These are phyloP conservation scores for Centrocercus urophasianus DNA, from an alignment of 2,113 vertebrate genomes.

Conservation along the genomic window DNA sequence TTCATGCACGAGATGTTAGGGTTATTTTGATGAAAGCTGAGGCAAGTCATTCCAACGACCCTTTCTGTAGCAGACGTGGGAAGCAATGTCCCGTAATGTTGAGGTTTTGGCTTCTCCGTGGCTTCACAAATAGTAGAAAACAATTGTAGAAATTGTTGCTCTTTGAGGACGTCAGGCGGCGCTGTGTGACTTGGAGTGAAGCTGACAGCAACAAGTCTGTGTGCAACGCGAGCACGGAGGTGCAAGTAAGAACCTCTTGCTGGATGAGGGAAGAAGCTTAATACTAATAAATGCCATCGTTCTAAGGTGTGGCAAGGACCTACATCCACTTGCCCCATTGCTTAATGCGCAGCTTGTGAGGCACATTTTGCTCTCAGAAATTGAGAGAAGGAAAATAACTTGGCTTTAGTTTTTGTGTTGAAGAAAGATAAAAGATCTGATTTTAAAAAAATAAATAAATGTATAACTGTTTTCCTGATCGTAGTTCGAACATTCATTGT, in stretches of 20 bases:
- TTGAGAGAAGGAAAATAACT: neutral
- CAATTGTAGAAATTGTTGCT: neutral
- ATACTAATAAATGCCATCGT: neutral
- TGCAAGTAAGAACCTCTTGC: neutral
- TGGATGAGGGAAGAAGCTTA: neutral
- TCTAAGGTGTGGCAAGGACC: neutral
- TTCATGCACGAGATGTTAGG: fast-evolving
- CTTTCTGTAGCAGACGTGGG: neutral
- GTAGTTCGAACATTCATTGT: neutral
- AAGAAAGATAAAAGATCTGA: neutral
- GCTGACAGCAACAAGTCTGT: neutral
- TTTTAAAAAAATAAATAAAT: neutral
- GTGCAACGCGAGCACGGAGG: neutral
- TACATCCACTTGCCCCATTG: neutral
- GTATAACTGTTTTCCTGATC: neutral
- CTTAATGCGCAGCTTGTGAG: neutral
- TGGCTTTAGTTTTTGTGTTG: neutral
- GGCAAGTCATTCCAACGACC: neutral
- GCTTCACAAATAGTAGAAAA: neutral
- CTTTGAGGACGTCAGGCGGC: conserved; percentile 15
- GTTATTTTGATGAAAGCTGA: neutral
- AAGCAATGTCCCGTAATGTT: neutral
- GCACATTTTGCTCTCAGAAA: neutral
- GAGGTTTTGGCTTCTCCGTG: neutral
- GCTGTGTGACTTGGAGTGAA: neutral